Percentiles rank a stretch among this genome's conserved stretches.
Evolutionary conservation across 2,797 vertebrate genomes (phyloP).

Genomic region (Rachycentron canadum): DNA sequence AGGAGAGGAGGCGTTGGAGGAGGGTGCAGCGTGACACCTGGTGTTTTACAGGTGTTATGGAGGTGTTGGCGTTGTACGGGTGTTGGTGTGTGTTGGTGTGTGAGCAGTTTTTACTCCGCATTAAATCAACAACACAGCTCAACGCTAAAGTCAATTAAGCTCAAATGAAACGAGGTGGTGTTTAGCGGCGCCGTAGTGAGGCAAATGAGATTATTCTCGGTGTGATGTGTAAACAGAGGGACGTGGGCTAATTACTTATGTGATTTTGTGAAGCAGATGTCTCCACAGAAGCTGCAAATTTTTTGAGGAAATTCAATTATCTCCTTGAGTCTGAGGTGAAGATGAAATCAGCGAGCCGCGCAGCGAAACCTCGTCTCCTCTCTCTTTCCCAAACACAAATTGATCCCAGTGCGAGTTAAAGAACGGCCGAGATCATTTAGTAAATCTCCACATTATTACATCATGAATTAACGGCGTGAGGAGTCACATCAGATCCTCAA

Average conservation of each 20-base stretch:
- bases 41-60: not conserved
- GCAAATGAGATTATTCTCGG: constrained; percentile 49
- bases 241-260: constrained; percentile 43
- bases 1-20: constrained; percentile 17
- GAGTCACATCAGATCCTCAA: not conserved
- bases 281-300: constrained; percentile 1
- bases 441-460: constrained; percentile 68
- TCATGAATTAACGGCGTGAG: constrained; percentile 65
- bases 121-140: constrained; percentile 39
- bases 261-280: constrained; percentile 18
- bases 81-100: constrained; percentile 19
- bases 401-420: constrained; percentile 61
- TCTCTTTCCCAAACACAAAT: constrained; percentile 52
- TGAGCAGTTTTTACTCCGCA: not conserved
- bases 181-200: constrained; percentile 14
- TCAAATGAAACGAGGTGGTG: constrained; percentile 23
- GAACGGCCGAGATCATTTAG: constrained; percentile 52
- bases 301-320: constrained; percentile 25
- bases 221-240: constrained; percentile 37
- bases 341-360: constrained; percentile 17
- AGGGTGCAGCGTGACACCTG: too few species aligned
- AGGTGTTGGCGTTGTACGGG: not conserved
- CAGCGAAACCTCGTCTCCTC: constrained; percentile 17
- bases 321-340: not conserved
- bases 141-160: constrained; percentile 38